Conservation (phyloP, 1,140 invertebrate genomes). For the Orchestia grillus region DNA sequence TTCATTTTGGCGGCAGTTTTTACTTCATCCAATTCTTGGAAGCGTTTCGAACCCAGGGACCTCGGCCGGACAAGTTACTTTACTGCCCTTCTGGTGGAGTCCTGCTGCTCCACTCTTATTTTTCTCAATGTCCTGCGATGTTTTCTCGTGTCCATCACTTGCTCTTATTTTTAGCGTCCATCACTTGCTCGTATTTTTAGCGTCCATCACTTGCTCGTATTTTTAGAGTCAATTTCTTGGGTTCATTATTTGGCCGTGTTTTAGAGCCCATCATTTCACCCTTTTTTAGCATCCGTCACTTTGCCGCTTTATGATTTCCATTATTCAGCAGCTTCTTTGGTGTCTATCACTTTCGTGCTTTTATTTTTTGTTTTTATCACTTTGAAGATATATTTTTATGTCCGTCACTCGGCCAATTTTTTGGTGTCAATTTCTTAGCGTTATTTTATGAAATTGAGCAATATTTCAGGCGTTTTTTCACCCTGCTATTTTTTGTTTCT, state of each 20-base stretch:
- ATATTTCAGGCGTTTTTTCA: too few relatives aligned
- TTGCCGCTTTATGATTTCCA: not conserved
- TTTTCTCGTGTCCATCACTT: not conserved
- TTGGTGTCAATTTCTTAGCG: too few relatives aligned
- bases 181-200: not conserved
- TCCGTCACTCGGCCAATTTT: not conserved
- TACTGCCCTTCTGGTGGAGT: not conserved
- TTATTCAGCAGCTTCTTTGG: not conserved
- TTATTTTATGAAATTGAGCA: too few relatives aligned
- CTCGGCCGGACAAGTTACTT: not conserved
- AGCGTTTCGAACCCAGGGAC: conserved; percentile 20
- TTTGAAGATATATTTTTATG: not conserved
- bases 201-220: not conserved
- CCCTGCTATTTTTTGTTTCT: too few relatives aligned
- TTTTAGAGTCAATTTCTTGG: not conserved
- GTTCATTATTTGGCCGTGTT: not conserved
- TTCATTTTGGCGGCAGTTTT: conserved; percentile 12
- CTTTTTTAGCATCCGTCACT: not conserved
- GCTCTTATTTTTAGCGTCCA: not conserved
- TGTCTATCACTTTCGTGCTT: not conserved
- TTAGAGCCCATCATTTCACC: not conserved
- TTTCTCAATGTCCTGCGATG: not conserved
- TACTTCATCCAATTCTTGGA: not conserved
- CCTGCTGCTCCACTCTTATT: not conserved
- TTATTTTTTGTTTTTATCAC: not conserved